These are phyloP conservation scores for Pomatorhinus ruficollis DNA, from an alignment of 2,113 vertebrate species.

Conservation along the genomic window DNA sequence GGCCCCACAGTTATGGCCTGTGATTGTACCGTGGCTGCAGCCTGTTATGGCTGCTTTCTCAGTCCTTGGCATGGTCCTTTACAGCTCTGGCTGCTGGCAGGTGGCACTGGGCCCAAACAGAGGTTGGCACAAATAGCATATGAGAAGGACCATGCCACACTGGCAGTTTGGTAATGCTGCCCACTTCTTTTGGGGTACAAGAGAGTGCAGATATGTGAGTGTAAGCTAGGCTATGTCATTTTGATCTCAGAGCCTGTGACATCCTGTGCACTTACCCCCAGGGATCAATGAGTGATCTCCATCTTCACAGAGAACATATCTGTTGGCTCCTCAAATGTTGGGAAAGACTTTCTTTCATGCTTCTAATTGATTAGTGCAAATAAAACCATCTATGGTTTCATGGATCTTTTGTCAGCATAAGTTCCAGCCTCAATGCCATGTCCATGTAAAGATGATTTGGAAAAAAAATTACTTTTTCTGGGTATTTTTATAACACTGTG, in stretches of 20 bases:
- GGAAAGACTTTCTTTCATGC: not conserved
- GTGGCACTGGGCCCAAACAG: not conserved
- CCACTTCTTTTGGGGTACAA: not conserved
- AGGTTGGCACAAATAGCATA: not conserved
- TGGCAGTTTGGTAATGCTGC: not conserved
- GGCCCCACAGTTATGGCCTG: fast-evolving
- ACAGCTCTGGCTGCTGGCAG: not conserved
- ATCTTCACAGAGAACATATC: not conserved
- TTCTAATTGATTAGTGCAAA: not conserved
- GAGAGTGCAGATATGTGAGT: not conserved
- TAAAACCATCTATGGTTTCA: not conserved
- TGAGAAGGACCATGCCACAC: not conserved
- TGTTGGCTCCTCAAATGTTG: not conserved
- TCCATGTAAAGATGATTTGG: not conserved
- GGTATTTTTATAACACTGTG: not conserved
- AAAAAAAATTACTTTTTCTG: not conserved
- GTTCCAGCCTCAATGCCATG: not conserved
- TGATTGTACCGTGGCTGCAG: not conserved
- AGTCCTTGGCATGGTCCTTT: fast-evolving
- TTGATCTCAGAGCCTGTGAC: not conserved
- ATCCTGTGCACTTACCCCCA: not conserved
- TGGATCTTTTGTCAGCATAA: not conserved
- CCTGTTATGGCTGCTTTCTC: not conserved
- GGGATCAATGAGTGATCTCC: not conserved
- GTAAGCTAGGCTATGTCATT: not conserved